phyloP scores from a whole-genome alignment of 2,113 vertebrate genomes.

The Hypocryptadius cinnamomeus region DNA sequence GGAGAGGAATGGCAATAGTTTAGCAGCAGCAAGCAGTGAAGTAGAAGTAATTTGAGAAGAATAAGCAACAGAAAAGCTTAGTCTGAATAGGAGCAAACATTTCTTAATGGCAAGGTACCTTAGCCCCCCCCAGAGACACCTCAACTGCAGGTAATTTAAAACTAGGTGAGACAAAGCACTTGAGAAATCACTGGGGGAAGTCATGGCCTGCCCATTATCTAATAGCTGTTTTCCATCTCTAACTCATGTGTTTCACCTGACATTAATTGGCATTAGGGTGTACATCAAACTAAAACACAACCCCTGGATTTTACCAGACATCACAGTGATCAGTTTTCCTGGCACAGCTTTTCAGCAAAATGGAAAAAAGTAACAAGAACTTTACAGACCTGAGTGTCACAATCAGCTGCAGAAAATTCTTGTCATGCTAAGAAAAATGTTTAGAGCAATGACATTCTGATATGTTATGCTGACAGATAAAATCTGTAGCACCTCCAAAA shows the following conservation, averaged over 20 bases:
- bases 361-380: neutral
- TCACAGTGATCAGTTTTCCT: neutral
- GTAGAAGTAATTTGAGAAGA: neutral
- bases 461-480: neutral
- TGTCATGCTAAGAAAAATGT: neutral
- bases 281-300: constrained; percentile 15
- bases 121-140: neutral
- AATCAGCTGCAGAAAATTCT: neutral
- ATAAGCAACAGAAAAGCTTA: neutral
- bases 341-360: neutral
- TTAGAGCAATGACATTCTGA: neutral
- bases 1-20: neutral
- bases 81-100: constrained; percentile 18
- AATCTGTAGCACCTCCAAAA: neutral
- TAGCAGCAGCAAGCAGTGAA: neutral
- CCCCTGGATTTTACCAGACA: neutral
- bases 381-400: neutral
- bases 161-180: constrained; percentile 11
- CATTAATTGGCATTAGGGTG: neutral
- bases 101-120: constrained; percentile 6
- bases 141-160: constrained; percentile 36
- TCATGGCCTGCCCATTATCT: constrained; percentile 14
- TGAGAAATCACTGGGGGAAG: neutral
- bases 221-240: constrained; percentile 25
- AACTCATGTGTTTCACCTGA: neutral